These are phyloP conservation scores for Agrotis puta DNA, from an alignment of 2,888 invertebrate species.

Conservation along the genomic window DNA sequence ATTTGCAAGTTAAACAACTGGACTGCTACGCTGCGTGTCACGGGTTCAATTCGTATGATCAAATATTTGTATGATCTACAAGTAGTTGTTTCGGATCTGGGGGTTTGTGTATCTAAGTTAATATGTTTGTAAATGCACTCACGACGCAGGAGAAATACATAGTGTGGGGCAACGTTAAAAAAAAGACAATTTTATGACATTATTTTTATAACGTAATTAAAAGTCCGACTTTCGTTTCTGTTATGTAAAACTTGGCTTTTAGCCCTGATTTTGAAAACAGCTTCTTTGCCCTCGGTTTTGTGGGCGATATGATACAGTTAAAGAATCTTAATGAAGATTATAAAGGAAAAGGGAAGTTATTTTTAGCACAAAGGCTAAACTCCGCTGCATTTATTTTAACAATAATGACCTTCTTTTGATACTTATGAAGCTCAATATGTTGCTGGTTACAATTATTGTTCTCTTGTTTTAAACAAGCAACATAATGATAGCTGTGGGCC, in stretches of 20 bases:
- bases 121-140: too few relatives aligned
- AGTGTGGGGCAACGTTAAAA: too few relatives aligned
- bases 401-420: slow-evolving; percentile 4
- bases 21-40: too few relatives aligned
- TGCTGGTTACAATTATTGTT: neutral
- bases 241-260: neutral
- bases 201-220: neutral
- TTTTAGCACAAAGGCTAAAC: slow-evolving; percentile 22
- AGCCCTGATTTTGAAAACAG: slow-evolving; percentile 10
- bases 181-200: too few relatives aligned
- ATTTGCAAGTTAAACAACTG: too few relatives aligned
- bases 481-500: too few relatives aligned
- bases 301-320: slow-evolving; percentile 24
- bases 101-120: too few relatives aligned
- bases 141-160: too few relatives aligned
- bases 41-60: too few relatives aligned
- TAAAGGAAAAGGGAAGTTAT: slow-evolving; percentile 21
- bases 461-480: too few relatives aligned
- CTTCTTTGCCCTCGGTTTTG: neutral
- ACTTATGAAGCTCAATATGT: neutral
- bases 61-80: too few relatives aligned
- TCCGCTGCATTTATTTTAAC: slow-evolving; percentile 7
- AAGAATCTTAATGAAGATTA: slow-evolving; percentile 23
- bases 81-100: too few relatives aligned
- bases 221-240: slow-evolving; percentile 2